Evolutionary conservation across 2,797 vertebrate genomes (phyloP), one percentile per base, ranked within the genome.

Genomic region (Protonibea diacanthus): DNA sequence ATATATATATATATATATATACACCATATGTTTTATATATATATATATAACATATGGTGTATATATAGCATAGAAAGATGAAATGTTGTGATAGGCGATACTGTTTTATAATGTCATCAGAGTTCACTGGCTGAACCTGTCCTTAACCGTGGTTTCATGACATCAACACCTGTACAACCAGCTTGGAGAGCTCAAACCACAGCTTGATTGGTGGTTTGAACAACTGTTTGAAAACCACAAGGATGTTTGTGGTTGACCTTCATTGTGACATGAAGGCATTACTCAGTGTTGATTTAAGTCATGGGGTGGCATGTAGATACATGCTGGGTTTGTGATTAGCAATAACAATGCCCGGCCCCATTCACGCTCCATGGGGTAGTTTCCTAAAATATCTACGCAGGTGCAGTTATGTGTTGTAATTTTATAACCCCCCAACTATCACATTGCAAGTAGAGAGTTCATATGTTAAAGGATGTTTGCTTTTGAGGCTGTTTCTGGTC

Each of bases 81-180:
- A 3, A 29, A 6, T 63, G n/a, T 33, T 17, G 25, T 13, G 25
- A 44, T 17, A 52, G 40, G 25, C 57, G 49, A 72, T 51, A 23
- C 27, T 63, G 47, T 53, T 66, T 13, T 57, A 12, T 61, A 5
- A 27, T 18, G 44, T 42, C 44, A 10, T 55, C 3, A 25, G 61
- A 11, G 47, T 71, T 42, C 42, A 47, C 64, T 56, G 74, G 76
- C 48, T 67, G 60, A 85, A 84, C 53, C 56, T 65, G 72, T 85
- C 57, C 57, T 74, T 78, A 42, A 38, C 42, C 2, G 59, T 69
- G 77, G 75, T 79, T 86, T 84, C 65, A 65, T 72, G 71, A 69
- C 69, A 75, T 69, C 75, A 84, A 52, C 86, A 90, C 92, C 87
- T 90, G 82, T 57, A 49, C 68, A 74, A 58, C 63, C 81, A 14